Conservation (phyloP, 2,113 vertebrate species). For the Lophius piscatorius region DNA sequence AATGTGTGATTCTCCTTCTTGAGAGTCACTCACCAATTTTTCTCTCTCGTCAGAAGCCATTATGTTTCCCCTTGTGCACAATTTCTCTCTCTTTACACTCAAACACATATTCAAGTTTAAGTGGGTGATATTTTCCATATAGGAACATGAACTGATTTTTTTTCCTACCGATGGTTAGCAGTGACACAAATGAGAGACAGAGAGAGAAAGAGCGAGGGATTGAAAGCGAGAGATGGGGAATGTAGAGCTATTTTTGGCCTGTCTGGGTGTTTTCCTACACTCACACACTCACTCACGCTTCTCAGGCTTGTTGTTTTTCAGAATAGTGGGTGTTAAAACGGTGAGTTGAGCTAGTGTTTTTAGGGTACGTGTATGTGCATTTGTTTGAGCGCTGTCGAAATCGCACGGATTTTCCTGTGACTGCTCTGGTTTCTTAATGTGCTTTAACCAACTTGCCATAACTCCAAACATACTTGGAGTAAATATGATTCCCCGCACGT, state of each 20-base stretch:
- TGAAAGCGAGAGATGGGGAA: slow-evolving; percentile 63
- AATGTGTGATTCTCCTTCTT: too few relatives aligned
- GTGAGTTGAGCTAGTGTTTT: slow-evolving; percentile 42
- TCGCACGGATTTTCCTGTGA: slow-evolving; percentile 60
- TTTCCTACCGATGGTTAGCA: slow-evolving; percentile 37
- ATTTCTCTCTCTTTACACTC: slow-evolving; percentile 34
- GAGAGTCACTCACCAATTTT: too few relatives aligned
- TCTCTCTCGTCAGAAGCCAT: slow-evolving; percentile 18
- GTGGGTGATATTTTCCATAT: slow-evolving; percentile 62
- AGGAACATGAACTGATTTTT: slow-evolving; percentile 42
- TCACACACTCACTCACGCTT: slow-evolving; percentile 51
- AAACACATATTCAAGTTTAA: slow-evolving; percentile 40
- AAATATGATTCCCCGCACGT: slow-evolving; percentile 29
- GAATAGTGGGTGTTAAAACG: slow-evolving; percentile 62
- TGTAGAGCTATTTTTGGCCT: slow-evolving; percentile 65
- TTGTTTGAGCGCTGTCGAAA: slow-evolving; percentile 10
- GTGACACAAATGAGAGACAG: slow-evolving; percentile 31
- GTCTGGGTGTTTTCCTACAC: slow-evolving; percentile 68
- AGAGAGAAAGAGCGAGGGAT: slow-evolving; percentile 16
- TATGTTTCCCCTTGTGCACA: neutral
- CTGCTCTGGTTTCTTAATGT: slow-evolving; percentile 59
- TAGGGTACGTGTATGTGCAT: slow-evolving; percentile 3
- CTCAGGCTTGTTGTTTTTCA: slow-evolving; percentile 63
- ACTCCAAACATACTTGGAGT: slow-evolving; percentile 51
- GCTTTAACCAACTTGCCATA: slow-evolving; percentile 56